These are phyloP conservation scores for Pinctada fucata DNA, from an alignment of 2,888 invertebrate species.

Conservation along the genomic window DNA sequence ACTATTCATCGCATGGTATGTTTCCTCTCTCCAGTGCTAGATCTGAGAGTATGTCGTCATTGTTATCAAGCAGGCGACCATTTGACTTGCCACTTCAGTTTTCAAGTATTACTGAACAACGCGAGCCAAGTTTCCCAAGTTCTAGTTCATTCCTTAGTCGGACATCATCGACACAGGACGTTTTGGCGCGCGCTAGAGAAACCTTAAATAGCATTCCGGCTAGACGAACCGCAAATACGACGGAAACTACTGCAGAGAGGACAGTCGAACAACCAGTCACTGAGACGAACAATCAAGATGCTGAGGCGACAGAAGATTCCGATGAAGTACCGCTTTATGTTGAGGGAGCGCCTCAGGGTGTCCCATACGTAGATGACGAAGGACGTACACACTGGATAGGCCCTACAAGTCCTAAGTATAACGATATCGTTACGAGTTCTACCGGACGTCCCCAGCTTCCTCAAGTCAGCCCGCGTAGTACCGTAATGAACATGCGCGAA, in stretches of 20 bases:
- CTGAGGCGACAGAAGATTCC: background rate
- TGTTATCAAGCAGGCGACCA: conserved; percentile 11
- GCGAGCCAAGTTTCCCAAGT: conserved; percentile 7
- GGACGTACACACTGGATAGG: conserved; percentile 26
- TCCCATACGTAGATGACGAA: conserved; percentile 29
- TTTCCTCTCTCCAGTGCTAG: background rate
- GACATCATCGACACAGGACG: conserved; percentile 11
- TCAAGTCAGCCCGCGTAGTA: background rate
- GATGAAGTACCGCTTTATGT: conserved; percentile 9
- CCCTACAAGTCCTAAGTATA: conserved; percentile 30
- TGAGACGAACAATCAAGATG: background rate
- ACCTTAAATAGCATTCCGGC: background rate
- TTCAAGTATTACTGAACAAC: conserved; percentile 15
- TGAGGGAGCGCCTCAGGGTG: conserved; percentile 21
- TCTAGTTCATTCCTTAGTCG: background rate
- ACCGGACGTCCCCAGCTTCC: background rate
- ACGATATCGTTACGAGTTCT: background rate
- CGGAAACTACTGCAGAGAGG: conserved; percentile 1
- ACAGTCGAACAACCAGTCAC: background rate
- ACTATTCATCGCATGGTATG: background rate
- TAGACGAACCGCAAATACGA: background rate
- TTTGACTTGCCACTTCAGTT: conserved; percentile 13
- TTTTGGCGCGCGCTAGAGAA: conserved; percentile 19
- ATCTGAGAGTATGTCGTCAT: conserved; percentile 8
- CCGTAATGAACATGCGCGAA: conserved; percentile 18